Evolutionary conservation across 1,140 invertebrate species (phyloP).

Genomic region (Vanessa atalanta): DNA sequence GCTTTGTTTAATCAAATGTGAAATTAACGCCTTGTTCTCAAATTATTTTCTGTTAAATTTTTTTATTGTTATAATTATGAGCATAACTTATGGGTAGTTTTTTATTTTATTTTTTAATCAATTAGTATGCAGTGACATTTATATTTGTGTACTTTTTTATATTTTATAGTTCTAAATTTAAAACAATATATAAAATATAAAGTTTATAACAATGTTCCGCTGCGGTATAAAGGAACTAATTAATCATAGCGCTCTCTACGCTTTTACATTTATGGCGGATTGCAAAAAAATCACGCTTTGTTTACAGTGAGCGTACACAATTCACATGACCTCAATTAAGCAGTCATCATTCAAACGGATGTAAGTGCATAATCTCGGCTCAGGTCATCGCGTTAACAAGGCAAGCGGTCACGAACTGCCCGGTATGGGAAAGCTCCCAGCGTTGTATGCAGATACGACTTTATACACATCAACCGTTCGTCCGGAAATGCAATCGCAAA

Average conservation of each 20-base stretch:
- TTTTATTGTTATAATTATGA: not conserved
- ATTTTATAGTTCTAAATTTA: not conserved
- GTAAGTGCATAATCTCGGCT: slow-evolving; percentile 71
- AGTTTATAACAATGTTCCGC: slow-evolving; percentile 18
- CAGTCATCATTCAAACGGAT: slow-evolving; percentile 72
- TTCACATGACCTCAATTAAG: slow-evolving; percentile 76
- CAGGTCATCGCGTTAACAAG: slow-evolving; percentile 73
- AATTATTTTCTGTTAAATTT: not conserved
- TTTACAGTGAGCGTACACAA: slow-evolving; percentile 58
- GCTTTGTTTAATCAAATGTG: not conserved
- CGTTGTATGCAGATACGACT: slow-evolving; percentile 67
- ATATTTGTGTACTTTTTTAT: not conserved
- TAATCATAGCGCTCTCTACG: slow-evolving; percentile 34
- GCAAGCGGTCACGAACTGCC: slow-evolving; percentile 72
- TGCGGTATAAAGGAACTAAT: slow-evolving; percentile 26
- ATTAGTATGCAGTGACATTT: not conserved
- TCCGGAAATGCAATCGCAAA: slow-evolving; percentile 44
- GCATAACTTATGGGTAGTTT: not conserved
- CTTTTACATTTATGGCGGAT: slow-evolving; percentile 41
- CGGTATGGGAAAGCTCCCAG: slow-evolving; percentile 76
- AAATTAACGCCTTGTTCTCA: not conserved
- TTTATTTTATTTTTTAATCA: not conserved
- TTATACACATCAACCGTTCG: slow-evolving; percentile 41
- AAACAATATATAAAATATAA: not conserved
- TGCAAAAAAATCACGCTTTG: slow-evolving; percentile 53